phyloP scores from a whole-genome alignment of 2,797 vertebrate genomes.

The Decapterus maruadsi region DNA sequence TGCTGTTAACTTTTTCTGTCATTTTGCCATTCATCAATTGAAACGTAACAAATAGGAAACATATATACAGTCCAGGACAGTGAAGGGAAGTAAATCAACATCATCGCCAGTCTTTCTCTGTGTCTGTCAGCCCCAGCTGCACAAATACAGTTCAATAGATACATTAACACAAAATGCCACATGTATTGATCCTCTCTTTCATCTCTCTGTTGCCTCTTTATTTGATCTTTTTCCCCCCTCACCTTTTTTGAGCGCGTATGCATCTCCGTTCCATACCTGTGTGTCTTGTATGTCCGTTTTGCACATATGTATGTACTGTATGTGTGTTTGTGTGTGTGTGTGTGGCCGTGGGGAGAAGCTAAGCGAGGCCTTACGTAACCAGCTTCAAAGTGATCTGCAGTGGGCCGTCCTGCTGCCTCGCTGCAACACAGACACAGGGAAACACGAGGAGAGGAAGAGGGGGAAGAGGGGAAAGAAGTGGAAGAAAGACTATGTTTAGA shows the following conservation, averaged over 20 bases:
- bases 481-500: constrained; percentile 6
- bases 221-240: not conserved
- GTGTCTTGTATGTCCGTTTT: not conserved
- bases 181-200: not conserved
- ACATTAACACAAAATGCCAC: constrained; percentile 6
- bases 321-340: constrained; percentile 4
- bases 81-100: not conserved
- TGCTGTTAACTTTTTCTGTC: no score
- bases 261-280: not conserved
- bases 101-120: not conserved
- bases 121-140: not conserved
- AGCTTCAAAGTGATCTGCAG: constrained; percentile 60
- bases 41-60: no score
- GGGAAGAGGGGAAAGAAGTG: constrained; percentile 8
- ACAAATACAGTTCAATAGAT: constrained; percentile 4
- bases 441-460: constrained; percentile 25
- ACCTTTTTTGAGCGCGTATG: not conserved
- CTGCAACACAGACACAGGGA: constrained; percentile 30
- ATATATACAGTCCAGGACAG: no score
- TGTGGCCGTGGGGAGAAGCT: constrained; percentile 54
- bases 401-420: constrained; percentile 15
- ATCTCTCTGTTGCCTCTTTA: not conserved
- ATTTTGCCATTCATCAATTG: no score
- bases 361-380: constrained; percentile 70
- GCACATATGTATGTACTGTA: not conserved